A percentile compares a stretch with the other conserved stretches of the same genome.
phyloP scores from a whole-genome alignment of 2,888 invertebrate species.

The Aproaerema taeniolella region DNA sequence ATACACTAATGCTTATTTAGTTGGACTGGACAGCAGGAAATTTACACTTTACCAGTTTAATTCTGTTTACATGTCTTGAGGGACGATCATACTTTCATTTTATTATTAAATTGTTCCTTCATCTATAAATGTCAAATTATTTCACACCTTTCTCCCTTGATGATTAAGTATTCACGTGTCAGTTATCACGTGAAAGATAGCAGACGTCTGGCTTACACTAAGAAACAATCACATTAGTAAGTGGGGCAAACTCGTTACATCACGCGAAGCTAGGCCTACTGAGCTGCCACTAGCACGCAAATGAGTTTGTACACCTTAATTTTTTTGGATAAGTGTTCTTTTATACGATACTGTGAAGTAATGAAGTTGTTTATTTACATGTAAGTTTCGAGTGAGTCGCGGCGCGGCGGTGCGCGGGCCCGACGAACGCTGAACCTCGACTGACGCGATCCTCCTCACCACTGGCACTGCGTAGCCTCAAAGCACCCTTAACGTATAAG shows the following conservation, averaged over 20 bases:
- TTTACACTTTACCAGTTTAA: too few species aligned
- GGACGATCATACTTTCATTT: conserved; percentile 1
- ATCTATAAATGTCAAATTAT: neutral
- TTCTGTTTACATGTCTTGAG: neutral
- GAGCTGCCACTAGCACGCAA: neutral
- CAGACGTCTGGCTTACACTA: conserved; percentile 29
- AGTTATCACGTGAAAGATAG: conserved; percentile 27
- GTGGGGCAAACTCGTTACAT: conserved; percentile 51
- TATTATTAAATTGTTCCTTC: neutral
- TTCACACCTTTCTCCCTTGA: conserved; percentile 16
- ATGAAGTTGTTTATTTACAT: conserved; percentile 20
- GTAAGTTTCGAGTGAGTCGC: conserved; percentile 33
- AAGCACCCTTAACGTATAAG: conserved; percentile 26
- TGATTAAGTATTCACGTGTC: conserved; percentile 24
- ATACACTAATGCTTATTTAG: too few species aligned
- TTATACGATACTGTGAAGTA: too few species aligned
- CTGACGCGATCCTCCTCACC: conserved; percentile 27
- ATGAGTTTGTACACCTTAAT: too few species aligned
- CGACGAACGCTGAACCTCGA: conserved; percentile 33
- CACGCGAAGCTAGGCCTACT: conserved; percentile 32
- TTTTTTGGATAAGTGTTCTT: neutral
- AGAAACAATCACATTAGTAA: conserved; percentile 53
- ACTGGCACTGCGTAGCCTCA: conserved; percentile 23
- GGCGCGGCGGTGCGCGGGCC: conserved; percentile 9
- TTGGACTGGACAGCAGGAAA: too few species aligned